phyloP scores from a whole-genome alignment of 2,797 vertebrate genomes.

The Anniella stebbinsi region DNA sequence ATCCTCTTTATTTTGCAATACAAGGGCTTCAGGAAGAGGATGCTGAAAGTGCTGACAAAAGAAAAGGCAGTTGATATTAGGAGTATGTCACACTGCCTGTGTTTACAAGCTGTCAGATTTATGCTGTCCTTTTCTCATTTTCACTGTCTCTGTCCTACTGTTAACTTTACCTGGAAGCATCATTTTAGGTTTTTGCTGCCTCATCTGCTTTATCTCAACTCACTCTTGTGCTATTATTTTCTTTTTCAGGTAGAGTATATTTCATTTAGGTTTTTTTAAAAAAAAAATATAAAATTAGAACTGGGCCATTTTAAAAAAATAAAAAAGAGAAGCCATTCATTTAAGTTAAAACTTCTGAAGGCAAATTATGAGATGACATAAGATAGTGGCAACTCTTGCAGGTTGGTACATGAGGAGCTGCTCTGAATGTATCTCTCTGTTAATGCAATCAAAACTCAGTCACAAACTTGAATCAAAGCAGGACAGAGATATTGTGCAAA shows the following conservation, averaged over 20 bases:
- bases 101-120: not conserved
- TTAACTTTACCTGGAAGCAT: not conserved
- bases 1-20: conserved; percentile 5
- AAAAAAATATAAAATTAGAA: not conserved
- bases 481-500: not conserved
- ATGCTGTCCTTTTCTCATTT: not conserved
- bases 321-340: not conserved
- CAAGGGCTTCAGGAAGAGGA: conserved; percentile 4
- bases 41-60: conserved; percentile 16
- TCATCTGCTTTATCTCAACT: not conserved
- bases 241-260: conserved; percentile 1
- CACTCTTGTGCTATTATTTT: not conserved
- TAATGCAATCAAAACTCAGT: not conserved
- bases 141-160: not conserved
- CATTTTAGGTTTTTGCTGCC: not conserved
- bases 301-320: not conserved
- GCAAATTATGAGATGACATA: not conserved
- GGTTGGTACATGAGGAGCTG: not conserved
- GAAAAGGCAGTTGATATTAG: not conserved
- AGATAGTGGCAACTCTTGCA: not conserved
- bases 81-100: not conserved
- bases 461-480: not conserved
- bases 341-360: not conserved
- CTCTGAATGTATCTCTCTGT: not conserved
- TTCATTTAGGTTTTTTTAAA: not conserved